Conservation (phyloP, 2,888 invertebrate species). For the Acrobasis repandana region DNA sequence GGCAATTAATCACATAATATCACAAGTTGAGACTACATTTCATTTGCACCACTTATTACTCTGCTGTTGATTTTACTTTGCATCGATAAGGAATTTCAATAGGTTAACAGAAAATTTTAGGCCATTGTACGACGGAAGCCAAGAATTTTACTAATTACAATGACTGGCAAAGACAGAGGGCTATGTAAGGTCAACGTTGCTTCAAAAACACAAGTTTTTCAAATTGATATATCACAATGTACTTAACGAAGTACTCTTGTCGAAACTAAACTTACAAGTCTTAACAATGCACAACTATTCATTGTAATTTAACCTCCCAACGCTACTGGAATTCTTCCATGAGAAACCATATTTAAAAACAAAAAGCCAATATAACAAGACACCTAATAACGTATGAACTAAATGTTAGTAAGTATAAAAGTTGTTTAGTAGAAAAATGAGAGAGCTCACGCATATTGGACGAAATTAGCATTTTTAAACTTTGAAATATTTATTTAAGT, state of each 20-base stretch:
- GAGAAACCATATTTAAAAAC: slow-evolving; percentile 27
- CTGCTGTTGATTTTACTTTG: too few relatives aligned
- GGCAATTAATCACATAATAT: too few relatives aligned
- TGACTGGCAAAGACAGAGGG: neutral
- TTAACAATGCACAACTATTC: slow-evolving; percentile 24
- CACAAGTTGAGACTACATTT: too few relatives aligned
- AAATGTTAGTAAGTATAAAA: neutral
- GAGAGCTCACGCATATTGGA: slow-evolving; percentile 25
- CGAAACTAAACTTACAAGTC: slow-evolving; percentile 24
- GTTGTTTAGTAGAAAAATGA: slow-evolving; percentile 18
- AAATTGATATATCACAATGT: slow-evolving; percentile 8
- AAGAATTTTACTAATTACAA: neutral
- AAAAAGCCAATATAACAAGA: slow-evolving; percentile 22
- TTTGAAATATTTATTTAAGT: slow-evolving; percentile 59
- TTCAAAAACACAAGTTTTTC: neutral
- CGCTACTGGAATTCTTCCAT: slow-evolving; percentile 34
- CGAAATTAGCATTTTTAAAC: slow-evolving; percentile 47
- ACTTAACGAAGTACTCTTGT: slow-evolving; percentile 25
- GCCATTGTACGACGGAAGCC: neutral
- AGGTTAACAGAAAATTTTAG: neutral
- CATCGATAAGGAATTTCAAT: too few relatives aligned
- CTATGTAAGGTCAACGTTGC: neutral
- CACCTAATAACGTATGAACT: neutral
- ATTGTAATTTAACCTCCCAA: slow-evolving; percentile 25
- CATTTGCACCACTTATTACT: too few relatives aligned